These are phyloP conservation scores for Ammodytes marinus DNA, from an alignment of 2,113 vertebrate genomes.

Conservation along the genomic window DNA sequence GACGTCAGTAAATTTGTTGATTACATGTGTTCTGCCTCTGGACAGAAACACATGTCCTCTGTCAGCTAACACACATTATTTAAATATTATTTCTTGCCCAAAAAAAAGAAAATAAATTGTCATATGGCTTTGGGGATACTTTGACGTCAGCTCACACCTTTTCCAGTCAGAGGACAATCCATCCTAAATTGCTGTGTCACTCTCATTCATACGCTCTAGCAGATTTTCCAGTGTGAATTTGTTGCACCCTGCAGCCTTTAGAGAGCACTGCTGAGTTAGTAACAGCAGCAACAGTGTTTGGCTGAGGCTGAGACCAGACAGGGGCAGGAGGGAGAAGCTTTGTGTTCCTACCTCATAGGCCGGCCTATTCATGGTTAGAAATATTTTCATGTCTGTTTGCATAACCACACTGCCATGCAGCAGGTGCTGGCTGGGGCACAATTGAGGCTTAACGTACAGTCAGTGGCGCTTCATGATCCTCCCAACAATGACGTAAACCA, in stretches of 20 bases:
- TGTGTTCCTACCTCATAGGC: background rate
- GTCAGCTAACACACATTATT: background rate
- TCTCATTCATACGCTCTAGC: background rate
- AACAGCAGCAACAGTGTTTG: background rate
- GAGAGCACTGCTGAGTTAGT: constrained; percentile 21
- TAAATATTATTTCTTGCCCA: no score
- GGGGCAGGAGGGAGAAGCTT: background rate
- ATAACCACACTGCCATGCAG: constrained; percentile 30
- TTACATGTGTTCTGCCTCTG: constrained; percentile 17
- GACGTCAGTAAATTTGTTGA: constrained; percentile 43
- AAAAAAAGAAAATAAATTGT: background rate
- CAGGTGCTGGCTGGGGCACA: constrained; percentile 39
- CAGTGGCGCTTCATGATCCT: constrained; percentile 1
- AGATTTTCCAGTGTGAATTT: background rate
- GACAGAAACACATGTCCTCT: constrained; percentile 18
- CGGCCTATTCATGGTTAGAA: constrained; percentile 38
- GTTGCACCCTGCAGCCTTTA: background rate
- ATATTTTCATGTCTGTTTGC: constrained; percentile 26
- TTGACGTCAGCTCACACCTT: constrained; percentile 6
- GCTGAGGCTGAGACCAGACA: constrained; percentile 20
- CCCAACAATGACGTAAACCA: background rate
- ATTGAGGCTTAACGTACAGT: background rate
- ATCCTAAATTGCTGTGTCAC: constrained; percentile 9
- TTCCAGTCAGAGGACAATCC: background rate
- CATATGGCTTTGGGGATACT: background rate